These are phyloP conservation scores for Brachionus sp. DNA, from an alignment of 1,140 invertebrate species.

Conservation along the genomic window DNA sequence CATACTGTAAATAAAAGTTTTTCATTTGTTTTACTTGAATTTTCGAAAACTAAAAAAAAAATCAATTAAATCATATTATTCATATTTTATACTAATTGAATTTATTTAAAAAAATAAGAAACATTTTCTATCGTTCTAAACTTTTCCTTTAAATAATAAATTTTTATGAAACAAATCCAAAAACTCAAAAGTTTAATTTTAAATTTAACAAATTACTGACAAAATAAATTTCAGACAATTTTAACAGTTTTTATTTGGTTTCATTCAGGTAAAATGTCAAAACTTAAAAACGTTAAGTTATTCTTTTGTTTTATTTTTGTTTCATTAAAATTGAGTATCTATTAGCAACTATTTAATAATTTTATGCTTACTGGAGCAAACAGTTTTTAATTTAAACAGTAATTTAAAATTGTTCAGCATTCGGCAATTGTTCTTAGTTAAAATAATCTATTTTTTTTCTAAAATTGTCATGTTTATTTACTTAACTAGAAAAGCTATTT, in stretches of 20 bases:
- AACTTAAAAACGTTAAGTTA: background rate
- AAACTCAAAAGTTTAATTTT: background rate
- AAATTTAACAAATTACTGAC: background rate
- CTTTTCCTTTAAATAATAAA: background rate
- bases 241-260: background rate
- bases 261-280: background rate
- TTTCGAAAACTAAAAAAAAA: background rate
- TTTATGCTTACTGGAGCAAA: background rate
- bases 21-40: too few species aligned
- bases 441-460: background rate
- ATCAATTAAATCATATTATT: background rate
- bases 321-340: conserved; percentile 9
- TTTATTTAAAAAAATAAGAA: background rate
- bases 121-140: background rate
- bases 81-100: background rate
- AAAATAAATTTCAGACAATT: background rate
- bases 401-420: background rate
- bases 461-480: background rate
- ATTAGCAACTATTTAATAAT: conserved; percentile 24
- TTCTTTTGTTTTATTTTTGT: background rate
- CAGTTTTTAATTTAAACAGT: background rate
- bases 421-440: background rate
- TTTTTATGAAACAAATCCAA: background rate
- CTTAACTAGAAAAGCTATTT: background rate
- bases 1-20: too few species aligned